A percentile compares a stretch with the other conserved stretches of the same genome.
Conservation (phyloP, 2,888 invertebrate species). For the Azorinus chamasolen region DNA sequence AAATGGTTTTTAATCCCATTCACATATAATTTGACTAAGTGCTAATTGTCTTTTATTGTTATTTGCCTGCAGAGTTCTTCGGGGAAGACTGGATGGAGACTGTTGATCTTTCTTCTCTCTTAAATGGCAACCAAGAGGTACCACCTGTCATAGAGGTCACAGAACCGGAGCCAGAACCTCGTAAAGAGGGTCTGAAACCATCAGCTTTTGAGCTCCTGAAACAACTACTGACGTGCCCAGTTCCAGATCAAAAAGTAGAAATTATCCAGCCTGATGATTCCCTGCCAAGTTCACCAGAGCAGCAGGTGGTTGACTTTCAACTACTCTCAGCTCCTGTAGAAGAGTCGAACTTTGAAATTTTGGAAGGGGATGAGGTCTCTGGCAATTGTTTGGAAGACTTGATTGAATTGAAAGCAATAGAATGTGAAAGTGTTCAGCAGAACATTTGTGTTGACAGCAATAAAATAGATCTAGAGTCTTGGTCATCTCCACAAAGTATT, state of each 20-base stretch:
- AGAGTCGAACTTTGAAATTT: slow-evolving; percentile 6
- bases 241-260: too few relatives aligned
- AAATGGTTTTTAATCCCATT: too few relatives aligned
- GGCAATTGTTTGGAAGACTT: slow-evolving; percentile 8
- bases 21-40: too few relatives aligned
- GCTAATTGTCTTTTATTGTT: too few relatives aligned
- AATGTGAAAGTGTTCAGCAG: too few relatives aligned
- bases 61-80: slow-evolving; percentile 75
- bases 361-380: not conserved
- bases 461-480: not conserved
- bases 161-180: slow-evolving; percentile 26
- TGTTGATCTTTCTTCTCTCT: slow-evolving; percentile 65
- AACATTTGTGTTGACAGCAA: not conserved
- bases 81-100: slow-evolving; percentile 80
- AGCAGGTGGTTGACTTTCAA: slow-evolving; percentile 46
- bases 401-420: slow-evolving; percentile 10
- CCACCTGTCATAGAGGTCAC: not conserved
- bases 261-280: too few relatives aligned
- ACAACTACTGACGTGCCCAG: slow-evolving; percentile 40
- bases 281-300: slow-evolving; percentile 11
- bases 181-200: slow-evolving; percentile 43
- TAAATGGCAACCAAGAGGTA: slow-evolving; percentile 40
- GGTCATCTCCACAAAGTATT: slow-evolving; percentile 5
- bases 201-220: slow-evolving; percentile 59
- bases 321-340: slow-evolving; percentile 24